phyloP scores from a whole-genome alignment of 1,140 invertebrate genomes.

The Grapholita molesta region DNA sequence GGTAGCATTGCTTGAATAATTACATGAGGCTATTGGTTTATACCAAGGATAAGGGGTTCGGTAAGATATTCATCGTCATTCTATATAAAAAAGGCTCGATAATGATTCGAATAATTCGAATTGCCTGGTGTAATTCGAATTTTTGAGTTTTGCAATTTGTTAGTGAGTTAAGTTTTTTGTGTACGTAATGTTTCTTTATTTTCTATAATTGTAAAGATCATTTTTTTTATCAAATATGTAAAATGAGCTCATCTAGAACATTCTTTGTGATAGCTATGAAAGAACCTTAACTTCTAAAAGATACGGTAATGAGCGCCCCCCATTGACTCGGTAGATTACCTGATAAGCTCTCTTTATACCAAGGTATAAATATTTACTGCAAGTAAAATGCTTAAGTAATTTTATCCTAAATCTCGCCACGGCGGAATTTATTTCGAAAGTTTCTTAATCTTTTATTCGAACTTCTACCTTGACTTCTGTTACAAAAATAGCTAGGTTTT shows the following conservation, averaged over 20 bases:
- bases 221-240: too few relatives aligned
- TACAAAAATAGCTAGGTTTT: not conserved
- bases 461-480: not conserved
- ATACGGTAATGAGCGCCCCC: constrained; percentile 28
- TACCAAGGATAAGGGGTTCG: too few relatives aligned
- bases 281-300: constrained; percentile 14
- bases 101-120: too few relatives aligned
- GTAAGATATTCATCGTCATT: too few relatives aligned
- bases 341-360: constrained; percentile 21
- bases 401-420: not conserved
- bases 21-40: too few relatives aligned
- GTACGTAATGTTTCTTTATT: too few relatives aligned
- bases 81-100: too few relatives aligned
- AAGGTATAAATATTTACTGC: constrained; percentile 16
- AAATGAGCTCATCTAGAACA: not conserved
- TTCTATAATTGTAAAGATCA: too few relatives aligned
- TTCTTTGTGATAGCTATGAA: not conserved
- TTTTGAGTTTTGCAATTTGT: too few relatives aligned
- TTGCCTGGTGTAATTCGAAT: too few relatives aligned
- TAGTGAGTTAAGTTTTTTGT: too few relatives aligned
- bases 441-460: not conserved
- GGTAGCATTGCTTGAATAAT: too few relatives aligned
- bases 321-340: constrained; percentile 27
- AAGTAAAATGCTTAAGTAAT: constrained; percentile 1
- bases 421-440: not conserved